Percentiles rank a stretch among this genome's conserved stretches.
phyloP scores from a whole-genome alignment of 2,888 invertebrate species.

The Iselma pallidipennis region DNA sequence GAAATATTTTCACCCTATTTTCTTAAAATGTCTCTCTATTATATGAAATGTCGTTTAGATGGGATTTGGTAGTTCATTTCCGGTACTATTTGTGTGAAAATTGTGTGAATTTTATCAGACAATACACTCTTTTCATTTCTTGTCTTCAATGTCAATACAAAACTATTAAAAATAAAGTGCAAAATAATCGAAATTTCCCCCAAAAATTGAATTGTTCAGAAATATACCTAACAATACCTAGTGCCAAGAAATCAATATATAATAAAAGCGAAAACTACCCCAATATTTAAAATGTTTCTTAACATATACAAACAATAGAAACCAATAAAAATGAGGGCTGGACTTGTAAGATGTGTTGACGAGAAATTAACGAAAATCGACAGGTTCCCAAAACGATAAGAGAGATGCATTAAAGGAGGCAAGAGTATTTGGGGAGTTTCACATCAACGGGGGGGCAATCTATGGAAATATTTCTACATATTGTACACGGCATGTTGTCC shows the following conservation, averaged over 20 bases:
- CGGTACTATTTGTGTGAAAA: conserved; percentile 15
- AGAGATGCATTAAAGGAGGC: neutral
- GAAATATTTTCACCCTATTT: too few species aligned
- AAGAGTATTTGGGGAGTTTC: conserved; percentile 40
- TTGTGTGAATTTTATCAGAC: too few species aligned
- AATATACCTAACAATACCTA: too few species aligned
- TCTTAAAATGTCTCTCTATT: too few species aligned
- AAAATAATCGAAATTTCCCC: conserved; percentile 22
- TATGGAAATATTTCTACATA: neutral
- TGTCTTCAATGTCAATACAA: too few species aligned
- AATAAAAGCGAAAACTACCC: conserved; percentile 37
- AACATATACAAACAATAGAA: conserved; percentile 43
- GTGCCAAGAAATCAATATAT: neutral
- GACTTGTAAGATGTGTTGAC: too few species aligned
- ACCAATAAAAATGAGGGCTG: conserved; percentile 43
- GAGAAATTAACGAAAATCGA: conserved; percentile 44
- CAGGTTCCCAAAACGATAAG: conserved; percentile 31
- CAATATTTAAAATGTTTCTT: conserved; percentile 48
- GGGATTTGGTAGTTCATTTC: too few species aligned
- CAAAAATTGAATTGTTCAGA: conserved; percentile 14
- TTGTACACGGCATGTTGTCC: conserved; percentile 36
- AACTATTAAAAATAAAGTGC: conserved; percentile 23
- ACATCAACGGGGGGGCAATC: conserved; percentile 46
- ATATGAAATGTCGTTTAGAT: too few species aligned
- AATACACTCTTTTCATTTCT: too few species aligned